Evolutionary conservation across 2,888 invertebrate species (phyloP).

Genomic region (Zele albiditarsus): DNA sequence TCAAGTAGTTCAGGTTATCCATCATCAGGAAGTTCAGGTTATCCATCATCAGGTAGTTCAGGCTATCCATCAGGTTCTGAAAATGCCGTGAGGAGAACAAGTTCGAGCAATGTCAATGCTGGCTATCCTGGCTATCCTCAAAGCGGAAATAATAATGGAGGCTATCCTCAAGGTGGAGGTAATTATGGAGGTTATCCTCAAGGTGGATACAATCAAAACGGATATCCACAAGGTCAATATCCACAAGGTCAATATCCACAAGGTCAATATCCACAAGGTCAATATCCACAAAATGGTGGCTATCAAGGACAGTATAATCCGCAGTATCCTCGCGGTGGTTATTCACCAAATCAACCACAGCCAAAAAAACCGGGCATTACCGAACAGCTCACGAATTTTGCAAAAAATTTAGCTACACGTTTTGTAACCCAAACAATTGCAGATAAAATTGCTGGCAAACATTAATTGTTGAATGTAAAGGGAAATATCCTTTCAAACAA

Average conservation of each 20-base stretch:
- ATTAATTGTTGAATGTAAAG: background rate
- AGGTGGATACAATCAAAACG: constrained; percentile 37
- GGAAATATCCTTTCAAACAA: no score
- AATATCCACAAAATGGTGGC: constrained; percentile 42
- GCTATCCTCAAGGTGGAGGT: constrained; percentile 35
- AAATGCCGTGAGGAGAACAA: constrained; percentile 32
- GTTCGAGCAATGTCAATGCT: constrained; percentile 32
- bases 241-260: constrained; percentile 49
- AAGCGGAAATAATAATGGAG: constrained; percentile 37
- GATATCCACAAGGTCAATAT: constrained; percentile 51
- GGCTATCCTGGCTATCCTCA: constrained; percentile 44
- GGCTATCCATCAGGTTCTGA: constrained; percentile 26
- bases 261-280: constrained; percentile 46
- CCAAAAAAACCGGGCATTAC: constrained; percentile 62
- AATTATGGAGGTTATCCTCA: constrained; percentile 37
- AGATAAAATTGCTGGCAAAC: constrained; percentile 60
- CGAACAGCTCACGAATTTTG: constrained; percentile 61
- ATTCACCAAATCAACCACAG: constrained; percentile 60
- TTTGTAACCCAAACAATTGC: constrained; percentile 62
- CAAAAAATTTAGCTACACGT: constrained; percentile 61
- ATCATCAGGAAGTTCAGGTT: constrained; percentile 38
- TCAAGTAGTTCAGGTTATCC: constrained; percentile 41
- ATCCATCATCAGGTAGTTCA: constrained; percentile 37
- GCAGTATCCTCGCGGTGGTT: constrained; percentile 51
- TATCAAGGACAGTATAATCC: constrained; percentile 46